Conservation (phyloP, 2,113 vertebrate genomes). For the Hyaena hyaena region DNA sequence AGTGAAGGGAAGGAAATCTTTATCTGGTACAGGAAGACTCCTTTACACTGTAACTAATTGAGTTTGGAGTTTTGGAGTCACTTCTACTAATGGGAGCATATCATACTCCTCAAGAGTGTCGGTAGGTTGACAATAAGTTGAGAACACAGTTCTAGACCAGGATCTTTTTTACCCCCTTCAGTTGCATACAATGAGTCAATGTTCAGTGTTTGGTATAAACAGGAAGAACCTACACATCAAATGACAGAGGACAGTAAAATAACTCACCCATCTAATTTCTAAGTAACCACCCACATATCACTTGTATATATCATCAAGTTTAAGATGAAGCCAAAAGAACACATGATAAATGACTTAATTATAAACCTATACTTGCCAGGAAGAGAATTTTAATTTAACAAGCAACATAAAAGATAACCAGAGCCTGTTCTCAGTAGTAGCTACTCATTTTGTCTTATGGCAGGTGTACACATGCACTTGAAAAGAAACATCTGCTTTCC, state of each 20-base stretch:
- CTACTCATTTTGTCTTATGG: constrained; percentile 30
- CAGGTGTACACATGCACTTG: constrained; percentile 63
- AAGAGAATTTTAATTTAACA: constrained; percentile 74
- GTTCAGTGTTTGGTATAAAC: constrained; percentile 52
- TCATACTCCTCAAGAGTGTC: neutral
- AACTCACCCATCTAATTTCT: constrained; percentile 69
- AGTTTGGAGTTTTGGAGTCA: neutral
- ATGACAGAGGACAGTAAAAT: constrained; percentile 67
- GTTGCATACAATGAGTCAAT: constrained; percentile 39
- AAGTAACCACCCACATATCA: constrained; percentile 49
- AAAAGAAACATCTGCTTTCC: constrained; percentile 65
- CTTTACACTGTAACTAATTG: neutral
- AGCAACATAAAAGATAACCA: constrained; percentile 67
- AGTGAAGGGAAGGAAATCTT: neutral
- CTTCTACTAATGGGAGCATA: neutral
- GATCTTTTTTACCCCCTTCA: neutral
- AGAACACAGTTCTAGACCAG: constrained; percentile 33
- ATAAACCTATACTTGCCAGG: constrained; percentile 70
- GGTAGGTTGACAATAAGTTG: neutral
- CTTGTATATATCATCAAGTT: constrained; percentile 62
- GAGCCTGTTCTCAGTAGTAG: constrained; percentile 31
- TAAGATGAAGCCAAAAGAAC: constrained; percentile 62
- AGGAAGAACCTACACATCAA: constrained; percentile 57
- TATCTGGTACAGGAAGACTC: neutral
- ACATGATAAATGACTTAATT: constrained; percentile 75